Conservation (phyloP, 2,113 vertebrate genomes). For the Mionectes macconnelli region DNA sequence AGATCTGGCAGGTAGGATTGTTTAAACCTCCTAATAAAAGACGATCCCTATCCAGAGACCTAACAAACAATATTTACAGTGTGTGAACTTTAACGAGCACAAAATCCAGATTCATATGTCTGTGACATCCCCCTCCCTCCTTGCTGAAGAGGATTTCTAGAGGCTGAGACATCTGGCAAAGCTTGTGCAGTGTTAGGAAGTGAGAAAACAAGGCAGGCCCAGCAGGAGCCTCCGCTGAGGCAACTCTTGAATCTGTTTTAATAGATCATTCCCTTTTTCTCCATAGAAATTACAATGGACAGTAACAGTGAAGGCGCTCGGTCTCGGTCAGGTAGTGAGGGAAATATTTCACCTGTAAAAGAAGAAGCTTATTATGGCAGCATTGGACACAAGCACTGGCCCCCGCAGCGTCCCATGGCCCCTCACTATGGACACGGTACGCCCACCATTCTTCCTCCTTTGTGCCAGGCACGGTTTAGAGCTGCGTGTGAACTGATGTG, state of each 20-base stretch:
- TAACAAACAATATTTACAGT: neutral
- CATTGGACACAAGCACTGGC: slow-evolving; percentile 84
- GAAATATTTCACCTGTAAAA: slow-evolving; percentile 86
- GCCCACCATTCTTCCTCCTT: slow-evolving; percentile 66
- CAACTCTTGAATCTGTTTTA: slow-evolving; percentile 31
- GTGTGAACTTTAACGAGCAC: neutral
- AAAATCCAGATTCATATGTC: neutral
- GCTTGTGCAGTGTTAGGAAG: neutral
- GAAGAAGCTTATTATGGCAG: slow-evolving; percentile 90
- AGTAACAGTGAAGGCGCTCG: slow-evolving; percentile 86
- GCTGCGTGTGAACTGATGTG: slow-evolving; percentile 49
- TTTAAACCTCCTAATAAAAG: slow-evolving; percentile 23
- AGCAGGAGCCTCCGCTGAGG: neutral
- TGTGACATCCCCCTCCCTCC: neutral
- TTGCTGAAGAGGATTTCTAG: neutral
- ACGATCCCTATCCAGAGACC: neutral
- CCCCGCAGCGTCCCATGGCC: slow-evolving; percentile 77
- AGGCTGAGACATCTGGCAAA: neutral
- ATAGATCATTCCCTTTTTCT: slow-evolving; percentile 70
- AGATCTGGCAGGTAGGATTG: slow-evolving; percentile 34
- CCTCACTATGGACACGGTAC: slow-evolving; percentile 86
- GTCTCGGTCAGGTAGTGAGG: slow-evolving; percentile 84
- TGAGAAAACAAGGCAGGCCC: neutral
- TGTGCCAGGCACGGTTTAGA: slow-evolving; percentile 24
- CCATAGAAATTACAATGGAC: slow-evolving; percentile 92